phyloP scores from a whole-genome alignment of 2,888 invertebrate species.

The Antitype chi region DNA sequence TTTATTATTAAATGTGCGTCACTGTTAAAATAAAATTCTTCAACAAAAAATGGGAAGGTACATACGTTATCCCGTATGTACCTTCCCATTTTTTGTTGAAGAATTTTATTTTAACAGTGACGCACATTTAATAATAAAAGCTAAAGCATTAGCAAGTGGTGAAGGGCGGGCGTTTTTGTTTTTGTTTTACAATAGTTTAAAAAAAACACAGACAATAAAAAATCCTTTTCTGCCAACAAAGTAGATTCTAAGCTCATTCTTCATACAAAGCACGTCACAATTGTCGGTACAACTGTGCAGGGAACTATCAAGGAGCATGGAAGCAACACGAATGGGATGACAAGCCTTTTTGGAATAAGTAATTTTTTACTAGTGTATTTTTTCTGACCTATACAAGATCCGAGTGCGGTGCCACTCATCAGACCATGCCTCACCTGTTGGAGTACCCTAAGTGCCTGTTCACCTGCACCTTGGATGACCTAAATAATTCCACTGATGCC shows the following conservation, averaged over 20 bases:
- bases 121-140: too few relatives aligned
- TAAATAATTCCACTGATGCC: too few relatives aligned
- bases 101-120: too few relatives aligned
- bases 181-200: neutral
- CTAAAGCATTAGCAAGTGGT: too few relatives aligned
- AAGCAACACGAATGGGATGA: conserved; percentile 4
- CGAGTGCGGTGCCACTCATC: too few relatives aligned
- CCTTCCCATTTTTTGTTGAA: too few relatives aligned
- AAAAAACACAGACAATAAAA: conserved; percentile 23
- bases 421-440: too few relatives aligned
- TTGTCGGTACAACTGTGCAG: conserved; percentile 22
- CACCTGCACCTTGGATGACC: too few relatives aligned
- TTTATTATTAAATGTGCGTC: neutral
- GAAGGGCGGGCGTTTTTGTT: too few relatives aligned
- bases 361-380: neutral
- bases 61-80: too few relatives aligned
- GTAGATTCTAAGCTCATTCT: conserved; percentile 15
- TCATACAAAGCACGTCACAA: conserved; percentile 43
- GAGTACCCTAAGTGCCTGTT: too few relatives aligned
- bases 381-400: too few relatives aligned
- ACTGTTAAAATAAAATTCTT: neutral
- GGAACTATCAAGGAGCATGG: neutral
- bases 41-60: neutral
- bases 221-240: conserved; percentile 21
- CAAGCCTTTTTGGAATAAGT: neutral